These are phyloP conservation scores for Perca fluviatilis DNA, from an alignment of 2,113 vertebrate genomes.

Conservation along the genomic window DNA sequence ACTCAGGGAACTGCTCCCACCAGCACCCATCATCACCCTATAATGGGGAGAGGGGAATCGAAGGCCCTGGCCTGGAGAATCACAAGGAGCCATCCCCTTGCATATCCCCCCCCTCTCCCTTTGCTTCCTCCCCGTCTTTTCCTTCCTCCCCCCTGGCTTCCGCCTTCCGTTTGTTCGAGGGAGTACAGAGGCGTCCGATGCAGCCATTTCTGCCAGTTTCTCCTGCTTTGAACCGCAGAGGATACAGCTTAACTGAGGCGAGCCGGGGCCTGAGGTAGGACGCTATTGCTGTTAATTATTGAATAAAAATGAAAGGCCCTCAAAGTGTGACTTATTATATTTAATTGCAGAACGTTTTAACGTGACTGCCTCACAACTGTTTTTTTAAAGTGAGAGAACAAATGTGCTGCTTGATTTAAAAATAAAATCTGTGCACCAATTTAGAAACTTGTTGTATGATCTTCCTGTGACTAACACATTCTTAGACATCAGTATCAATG, in stretches of 20 bases:
- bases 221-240: constrained; percentile 76
- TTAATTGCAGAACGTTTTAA: neutral
- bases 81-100: constrained; percentile 35
- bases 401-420: neutral
- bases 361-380: neutral
- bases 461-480: neutral
- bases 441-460: neutral
- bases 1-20: constrained; percentile 49
- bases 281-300: neutral
- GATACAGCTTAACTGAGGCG: constrained; percentile 63
- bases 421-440: neutral
- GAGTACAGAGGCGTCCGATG: constrained; percentile 53
- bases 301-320: neutral
- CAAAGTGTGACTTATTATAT: neutral
- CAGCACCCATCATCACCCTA: constrained; percentile 47
- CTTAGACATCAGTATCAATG: neutral
- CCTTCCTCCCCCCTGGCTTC: constrained; percentile 76
- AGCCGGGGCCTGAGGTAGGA: constrained; percentile 75
- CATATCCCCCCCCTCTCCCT: constrained; percentile 51
- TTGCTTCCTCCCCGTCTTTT: constrained; percentile 62
- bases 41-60: constrained; percentile 50
- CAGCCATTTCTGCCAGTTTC: constrained; percentile 55
- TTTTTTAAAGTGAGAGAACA: neutral
- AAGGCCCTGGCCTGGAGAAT: constrained; percentile 31
- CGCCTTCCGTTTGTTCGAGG: constrained; percentile 73